These are phyloP conservation scores for Habropoda laboriosa DNA, from an alignment of 1,140 invertebrate genomes.

Conservation along the genomic window DNA sequence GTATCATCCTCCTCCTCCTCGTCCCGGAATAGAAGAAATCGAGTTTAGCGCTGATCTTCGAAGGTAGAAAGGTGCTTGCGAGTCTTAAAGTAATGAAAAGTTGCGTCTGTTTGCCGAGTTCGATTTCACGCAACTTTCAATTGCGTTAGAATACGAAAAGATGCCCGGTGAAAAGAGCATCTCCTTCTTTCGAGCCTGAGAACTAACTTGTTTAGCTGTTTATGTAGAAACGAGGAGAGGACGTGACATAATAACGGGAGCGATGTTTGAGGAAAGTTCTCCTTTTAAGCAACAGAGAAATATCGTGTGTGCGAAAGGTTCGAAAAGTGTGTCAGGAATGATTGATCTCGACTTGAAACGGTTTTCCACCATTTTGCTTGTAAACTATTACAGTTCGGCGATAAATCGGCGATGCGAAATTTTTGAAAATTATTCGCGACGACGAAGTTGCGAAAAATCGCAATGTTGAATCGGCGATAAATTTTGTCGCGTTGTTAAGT, in stretches of 20 bases:
- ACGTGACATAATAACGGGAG: background rate
- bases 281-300: too few relatives aligned
- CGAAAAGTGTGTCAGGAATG: too few relatives aligned
- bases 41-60: background rate
- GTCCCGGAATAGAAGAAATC: background rate
- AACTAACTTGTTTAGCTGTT: background rate
- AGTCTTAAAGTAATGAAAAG: constrained; percentile 4
- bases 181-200: background rate
- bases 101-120: constrained; percentile 1
- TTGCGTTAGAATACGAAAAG: background rate
- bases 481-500: too few relatives aligned
- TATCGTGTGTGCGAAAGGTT: too few relatives aligned
- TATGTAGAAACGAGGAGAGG: background rate
- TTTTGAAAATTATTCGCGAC: too few relatives aligned
- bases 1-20: background rate
- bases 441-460: too few relatives aligned
- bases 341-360: too few relatives aligned
- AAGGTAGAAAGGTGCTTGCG: too few relatives aligned
- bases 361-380: too few relatives aligned
- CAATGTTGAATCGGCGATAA: too few relatives aligned
- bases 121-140: constrained; percentile 6
- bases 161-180: background rate
- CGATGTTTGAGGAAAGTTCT: background rate
- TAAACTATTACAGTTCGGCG: too few relatives aligned
- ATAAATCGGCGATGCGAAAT: too few relatives aligned